Evolutionary conservation across 2,113 vertebrate species (phyloP).

Genomic region (Tupaia chinensis): DNA sequence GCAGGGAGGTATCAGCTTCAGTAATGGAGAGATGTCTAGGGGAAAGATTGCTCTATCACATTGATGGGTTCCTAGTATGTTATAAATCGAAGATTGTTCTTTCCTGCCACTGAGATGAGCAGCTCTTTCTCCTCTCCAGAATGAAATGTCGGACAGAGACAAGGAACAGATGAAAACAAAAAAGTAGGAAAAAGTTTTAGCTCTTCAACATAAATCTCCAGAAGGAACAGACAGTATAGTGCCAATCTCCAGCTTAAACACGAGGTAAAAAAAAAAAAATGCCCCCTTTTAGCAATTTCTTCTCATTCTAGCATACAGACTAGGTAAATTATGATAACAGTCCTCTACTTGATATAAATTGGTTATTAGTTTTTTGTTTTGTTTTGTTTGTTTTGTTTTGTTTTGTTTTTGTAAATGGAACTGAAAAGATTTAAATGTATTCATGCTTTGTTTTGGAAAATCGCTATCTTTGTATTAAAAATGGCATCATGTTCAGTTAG

Average conservation of each 20-base stretch:
- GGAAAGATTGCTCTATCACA: conserved; percentile 91
- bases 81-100: conserved; percentile 89
- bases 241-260: neutral
- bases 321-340: neutral
- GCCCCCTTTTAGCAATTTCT: conserved; percentile 48
- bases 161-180: conserved; percentile 83
- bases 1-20: conserved; percentile 85
- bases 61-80: conserved; percentile 85
- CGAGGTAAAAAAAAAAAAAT: neutral
- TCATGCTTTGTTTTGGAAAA: neutral
- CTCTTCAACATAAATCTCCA: conserved; percentile 85
- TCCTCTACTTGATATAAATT: neutral
- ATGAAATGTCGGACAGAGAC: conserved; percentile 84
- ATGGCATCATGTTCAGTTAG: conserved; percentile 8
- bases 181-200: conserved; percentile 82
- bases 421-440: neutral
- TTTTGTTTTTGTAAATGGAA: neutral
- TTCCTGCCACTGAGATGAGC: conserved; percentile 85
- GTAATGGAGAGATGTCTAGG: conserved; percentile 90
- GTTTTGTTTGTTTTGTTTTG: too few relatives aligned
- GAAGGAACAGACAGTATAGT: conserved; percentile 43
- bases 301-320: neutral
- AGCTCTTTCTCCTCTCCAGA: conserved; percentile 81
- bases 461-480: neutral
- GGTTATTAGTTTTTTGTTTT: neutral